Conservation (phyloP, 2,888 invertebrate species). For the Sycophila texana region DNA sequence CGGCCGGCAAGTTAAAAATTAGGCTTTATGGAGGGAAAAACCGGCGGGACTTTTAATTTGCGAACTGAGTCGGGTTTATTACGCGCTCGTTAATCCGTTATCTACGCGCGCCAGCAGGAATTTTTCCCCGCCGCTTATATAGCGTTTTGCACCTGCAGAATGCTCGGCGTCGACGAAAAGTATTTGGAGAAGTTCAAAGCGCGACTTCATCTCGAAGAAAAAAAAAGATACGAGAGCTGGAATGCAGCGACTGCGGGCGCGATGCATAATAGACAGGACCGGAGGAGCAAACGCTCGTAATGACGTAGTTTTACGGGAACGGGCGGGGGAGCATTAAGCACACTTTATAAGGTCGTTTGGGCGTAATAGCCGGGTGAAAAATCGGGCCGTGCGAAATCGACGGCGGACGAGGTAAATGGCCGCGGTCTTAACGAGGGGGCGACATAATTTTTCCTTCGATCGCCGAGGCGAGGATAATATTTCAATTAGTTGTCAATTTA, state of each 20-base stretch:
- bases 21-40: too few relatives aligned
- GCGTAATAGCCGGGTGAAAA: slow-evolving; percentile 16
- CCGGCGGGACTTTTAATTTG: background rate
- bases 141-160: too few relatives aligned
- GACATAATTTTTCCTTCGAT: slow-evolving; percentile 68
- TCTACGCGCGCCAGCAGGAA: too few relatives aligned
- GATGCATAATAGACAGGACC: too few relatives aligned
- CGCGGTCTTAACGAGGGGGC: slow-evolving; percentile 35
- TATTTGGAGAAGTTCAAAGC: too few relatives aligned
- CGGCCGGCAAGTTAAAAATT: too few relatives aligned
- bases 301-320: background rate
- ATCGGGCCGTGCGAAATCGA: slow-evolving; percentile 20
- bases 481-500: slow-evolving; percentile 74
- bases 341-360: slow-evolving; percentile 4
- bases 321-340: background rate
- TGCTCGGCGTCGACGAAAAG: background rate
- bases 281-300: background rate
- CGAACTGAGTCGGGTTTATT: background rate
- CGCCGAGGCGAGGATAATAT: slow-evolving; percentile 65
- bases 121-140: too few relatives aligned
- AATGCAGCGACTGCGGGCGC: too few relatives aligned
- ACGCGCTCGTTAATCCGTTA: too few relatives aligned
- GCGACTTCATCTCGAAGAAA: too few relatives aligned
- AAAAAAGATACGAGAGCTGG: too few relatives aligned
- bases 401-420: background rate